A percentile compares a stretch with the other conserved stretches of the same genome.
Conservation (phyloP, 2,113 vertebrate genomes). For the Channa argus region DNA sequence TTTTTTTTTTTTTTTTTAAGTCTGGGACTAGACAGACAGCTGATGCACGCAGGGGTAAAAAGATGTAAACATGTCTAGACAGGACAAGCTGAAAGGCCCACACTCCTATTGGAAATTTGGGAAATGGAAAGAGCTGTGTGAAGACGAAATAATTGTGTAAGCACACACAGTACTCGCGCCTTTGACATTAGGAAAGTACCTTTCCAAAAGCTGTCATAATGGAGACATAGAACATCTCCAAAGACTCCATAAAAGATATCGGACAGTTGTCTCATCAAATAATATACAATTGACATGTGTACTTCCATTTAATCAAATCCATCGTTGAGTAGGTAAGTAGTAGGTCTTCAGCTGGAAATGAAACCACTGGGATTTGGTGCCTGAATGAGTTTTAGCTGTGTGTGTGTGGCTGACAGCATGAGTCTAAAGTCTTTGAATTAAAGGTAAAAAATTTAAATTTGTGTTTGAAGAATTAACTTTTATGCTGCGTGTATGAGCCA, state of each 20-base stretch:
- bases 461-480: background rate
- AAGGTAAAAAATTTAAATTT: too few species aligned
- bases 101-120: background rate
- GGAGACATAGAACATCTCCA: background rate
- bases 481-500: background rate
- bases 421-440: slow-evolving; percentile 21
- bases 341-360: slow-evolving; percentile 21
- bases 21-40: background rate
- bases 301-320: slow-evolving; percentile 8
- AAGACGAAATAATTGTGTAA: background rate
- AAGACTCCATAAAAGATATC: slow-evolving; percentile 6
- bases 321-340: background rate
- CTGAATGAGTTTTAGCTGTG: slow-evolving; percentile 29
- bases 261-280: slow-evolving; percentile 15
- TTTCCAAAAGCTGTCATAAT: background rate
- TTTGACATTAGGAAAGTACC: background rate
- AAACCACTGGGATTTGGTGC: slow-evolving; percentile 35
- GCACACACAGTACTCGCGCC: background rate
- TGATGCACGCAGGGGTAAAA: background rate
- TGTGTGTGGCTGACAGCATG: slow-evolving; percentile 28
- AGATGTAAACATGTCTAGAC: background rate
- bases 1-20: background rate
- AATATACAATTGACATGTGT: slow-evolving; percentile 30
- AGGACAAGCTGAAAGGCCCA: background rate
- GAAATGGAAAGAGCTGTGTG: background rate